Conservation (phyloP, 1,140 invertebrate species). For the Caerostris darwini region DNA sequence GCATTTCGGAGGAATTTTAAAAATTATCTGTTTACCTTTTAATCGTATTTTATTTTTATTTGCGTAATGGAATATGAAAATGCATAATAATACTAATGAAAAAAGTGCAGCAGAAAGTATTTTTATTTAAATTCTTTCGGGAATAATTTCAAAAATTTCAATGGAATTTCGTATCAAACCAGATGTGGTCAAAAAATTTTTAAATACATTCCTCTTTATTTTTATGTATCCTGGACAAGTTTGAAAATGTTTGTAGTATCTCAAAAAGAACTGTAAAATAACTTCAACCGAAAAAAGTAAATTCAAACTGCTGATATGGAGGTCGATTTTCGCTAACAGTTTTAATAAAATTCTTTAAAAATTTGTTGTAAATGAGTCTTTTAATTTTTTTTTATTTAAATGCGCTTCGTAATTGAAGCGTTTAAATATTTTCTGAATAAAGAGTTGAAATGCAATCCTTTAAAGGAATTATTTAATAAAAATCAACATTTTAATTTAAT, state of each 20-base stretch:
- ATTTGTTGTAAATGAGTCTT: neutral
- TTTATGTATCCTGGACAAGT: neutral
- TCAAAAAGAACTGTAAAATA: neutral
- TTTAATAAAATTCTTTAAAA: neutral
- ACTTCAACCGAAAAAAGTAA: neutral
- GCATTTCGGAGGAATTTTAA: neutral
- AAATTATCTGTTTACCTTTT: conserved; percentile 3
- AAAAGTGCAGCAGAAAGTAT: neutral
- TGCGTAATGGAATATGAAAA: neutral
- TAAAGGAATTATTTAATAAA: too few relatives aligned
- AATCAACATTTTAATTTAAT: too few relatives aligned
- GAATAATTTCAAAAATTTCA: neutral
- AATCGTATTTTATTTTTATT: conserved; percentile 21
- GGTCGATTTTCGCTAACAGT: too few relatives aligned
- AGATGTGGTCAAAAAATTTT: neutral
- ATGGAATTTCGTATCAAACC: neutral
- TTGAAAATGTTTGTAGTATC: neutral
- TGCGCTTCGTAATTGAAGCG: too few relatives aligned
- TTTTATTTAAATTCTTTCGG: neutral
- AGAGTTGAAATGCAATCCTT: too few relatives aligned
- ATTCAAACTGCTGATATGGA: too few relatives aligned
- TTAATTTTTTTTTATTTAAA: too few relatives aligned
- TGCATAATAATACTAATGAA: neutral
- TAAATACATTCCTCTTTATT: neutral
- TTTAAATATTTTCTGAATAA: too few relatives aligned